These are phyloP conservation scores for Euplexia lucipara DNA, from an alignment of 2,888 invertebrate species.

Conservation along the genomic window DNA sequence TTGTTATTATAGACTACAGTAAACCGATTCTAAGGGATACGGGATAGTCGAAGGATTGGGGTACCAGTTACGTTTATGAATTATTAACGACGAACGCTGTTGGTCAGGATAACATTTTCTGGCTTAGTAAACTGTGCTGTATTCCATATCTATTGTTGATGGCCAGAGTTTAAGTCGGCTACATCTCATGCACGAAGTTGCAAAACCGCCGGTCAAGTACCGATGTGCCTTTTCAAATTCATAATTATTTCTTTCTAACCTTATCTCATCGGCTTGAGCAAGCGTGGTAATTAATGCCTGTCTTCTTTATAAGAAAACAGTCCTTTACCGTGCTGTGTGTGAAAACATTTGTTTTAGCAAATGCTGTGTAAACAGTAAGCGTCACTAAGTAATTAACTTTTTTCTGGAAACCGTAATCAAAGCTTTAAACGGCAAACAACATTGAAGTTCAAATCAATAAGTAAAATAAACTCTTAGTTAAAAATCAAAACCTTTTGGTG, in stretches of 20 bases:
- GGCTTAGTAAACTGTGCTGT: conserved; percentile 9
- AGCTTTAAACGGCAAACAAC: conserved; percentile 33
- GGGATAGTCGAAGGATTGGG: conserved; percentile 29
- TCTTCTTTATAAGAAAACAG: no score
- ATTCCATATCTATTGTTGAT: no score
- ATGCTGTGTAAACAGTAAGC: conserved; percentile 28
- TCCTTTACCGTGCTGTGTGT: no score
- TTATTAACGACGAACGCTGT: conserved; percentile 36
- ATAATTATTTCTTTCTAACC: no score
- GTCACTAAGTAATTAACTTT: conserved; percentile 18
- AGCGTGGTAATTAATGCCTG: no score
- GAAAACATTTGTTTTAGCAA: conserved; percentile 19
- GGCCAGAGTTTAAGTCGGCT: no score
- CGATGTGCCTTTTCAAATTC: no score
- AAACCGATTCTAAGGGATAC: conserved; percentile 47
- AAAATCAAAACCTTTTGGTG: conserved; percentile 64
- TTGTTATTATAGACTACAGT: conserved; percentile 47
- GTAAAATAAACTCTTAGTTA: conserved; percentile 60
- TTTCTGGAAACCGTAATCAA: conserved; percentile 18
- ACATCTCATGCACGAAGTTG: no score
- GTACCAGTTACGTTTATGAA: conserved; percentile 30
- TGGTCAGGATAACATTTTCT: conserved; percentile 25
- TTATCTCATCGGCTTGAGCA: no score
- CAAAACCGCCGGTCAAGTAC: no score
- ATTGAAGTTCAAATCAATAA: conserved; percentile 59